Percentiles rank a stretch among this genome's conserved stretches.
These are phyloP conservation scores for Pharmacophagus antenor DNA, from an alignment of 2,888 invertebrate genomes.

Conservation along the genomic window DNA sequence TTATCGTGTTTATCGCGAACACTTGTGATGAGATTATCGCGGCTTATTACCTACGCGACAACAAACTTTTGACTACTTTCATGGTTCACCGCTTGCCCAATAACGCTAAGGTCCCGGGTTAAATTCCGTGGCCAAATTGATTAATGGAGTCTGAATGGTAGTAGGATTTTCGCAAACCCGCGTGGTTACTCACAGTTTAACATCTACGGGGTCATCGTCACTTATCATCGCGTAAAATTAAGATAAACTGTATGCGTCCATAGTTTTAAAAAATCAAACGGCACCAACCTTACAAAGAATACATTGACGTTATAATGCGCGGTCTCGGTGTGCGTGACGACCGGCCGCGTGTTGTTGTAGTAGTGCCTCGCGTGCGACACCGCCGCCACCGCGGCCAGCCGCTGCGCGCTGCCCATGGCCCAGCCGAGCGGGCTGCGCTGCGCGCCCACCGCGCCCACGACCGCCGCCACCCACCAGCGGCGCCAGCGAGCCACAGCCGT, in stretches of 20 bases:
- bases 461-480: conserved; percentile 62
- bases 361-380: conserved; percentile 68
- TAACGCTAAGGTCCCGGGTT: too few relatives aligned
- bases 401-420: conserved; percentile 85
- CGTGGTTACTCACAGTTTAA: too few relatives aligned
- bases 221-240: too few relatives aligned
- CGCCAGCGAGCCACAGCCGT: conserved; percentile 68
- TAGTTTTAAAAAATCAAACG: neutral
- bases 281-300: conserved; percentile 88
- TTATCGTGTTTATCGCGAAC: conserved; percentile 20
- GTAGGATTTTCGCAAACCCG: too few relatives aligned
- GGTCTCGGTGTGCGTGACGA: conserved; percentile 57
- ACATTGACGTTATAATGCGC: conserved; percentile 80
- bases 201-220: too few relatives aligned
- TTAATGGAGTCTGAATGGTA: too few relatives aligned
- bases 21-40: neutral
- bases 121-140: too few relatives aligned
- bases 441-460: conserved; percentile 60
- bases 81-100: too few relatives aligned
- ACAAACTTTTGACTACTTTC: too few relatives aligned
- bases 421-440: conserved; percentile 79
- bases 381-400: conserved; percentile 81
- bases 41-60: neutral
- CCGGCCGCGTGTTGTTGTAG: conserved; percentile 71
- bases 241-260: too few relatives aligned